Percentiles rank a stretch among this genome's conserved stretches.
These are phyloP conservation scores for Brachirus orientalis DNA, from an alignment of 2,113 vertebrate genomes.

Conservation along the genomic window DNA sequence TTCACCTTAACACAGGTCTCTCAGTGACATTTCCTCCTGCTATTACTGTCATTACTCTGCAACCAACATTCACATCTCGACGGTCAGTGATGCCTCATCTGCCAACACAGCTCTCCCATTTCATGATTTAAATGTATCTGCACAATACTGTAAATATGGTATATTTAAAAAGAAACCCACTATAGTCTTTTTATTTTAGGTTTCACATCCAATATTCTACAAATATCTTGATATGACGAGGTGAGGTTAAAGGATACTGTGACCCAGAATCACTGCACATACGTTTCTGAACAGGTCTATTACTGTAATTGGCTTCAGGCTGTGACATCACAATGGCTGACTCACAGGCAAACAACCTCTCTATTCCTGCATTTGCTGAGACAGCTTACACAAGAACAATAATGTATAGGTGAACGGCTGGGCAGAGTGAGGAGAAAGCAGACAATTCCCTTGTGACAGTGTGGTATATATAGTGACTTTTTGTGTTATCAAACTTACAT, in stretches of 20 bases:
- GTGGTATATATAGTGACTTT: neutral
- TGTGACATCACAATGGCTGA: neutral
- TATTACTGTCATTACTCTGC: slow-evolving; percentile 42
- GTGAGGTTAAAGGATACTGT: neutral
- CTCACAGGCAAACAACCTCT: neutral
- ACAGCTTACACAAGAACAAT: neutral
- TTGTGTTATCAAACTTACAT: neutral
- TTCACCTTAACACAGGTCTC: slow-evolving; percentile 54
- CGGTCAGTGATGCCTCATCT: slow-evolving; percentile 11
- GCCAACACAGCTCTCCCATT: neutral
- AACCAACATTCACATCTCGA: slow-evolving; percentile 39
- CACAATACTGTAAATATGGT: too few species aligned
- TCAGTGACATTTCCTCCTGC: slow-evolving; percentile 55
- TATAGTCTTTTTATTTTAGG: too few species aligned
- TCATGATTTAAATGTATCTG: too few species aligned
- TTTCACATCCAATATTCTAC: too few species aligned
- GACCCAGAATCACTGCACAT: neutral
- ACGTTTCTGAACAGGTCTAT: neutral
- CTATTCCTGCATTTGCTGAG: neutral
- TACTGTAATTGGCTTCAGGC: too few species aligned
- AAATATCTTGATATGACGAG: too few species aligned
- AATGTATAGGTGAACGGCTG: too few species aligned
- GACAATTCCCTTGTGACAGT: neutral
- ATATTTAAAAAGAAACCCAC: too few species aligned
- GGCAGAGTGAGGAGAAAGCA: neutral